phyloP scores from a whole-genome alignment of 2,797 vertebrate genomes.

The Oreortyx pictus region DNA sequence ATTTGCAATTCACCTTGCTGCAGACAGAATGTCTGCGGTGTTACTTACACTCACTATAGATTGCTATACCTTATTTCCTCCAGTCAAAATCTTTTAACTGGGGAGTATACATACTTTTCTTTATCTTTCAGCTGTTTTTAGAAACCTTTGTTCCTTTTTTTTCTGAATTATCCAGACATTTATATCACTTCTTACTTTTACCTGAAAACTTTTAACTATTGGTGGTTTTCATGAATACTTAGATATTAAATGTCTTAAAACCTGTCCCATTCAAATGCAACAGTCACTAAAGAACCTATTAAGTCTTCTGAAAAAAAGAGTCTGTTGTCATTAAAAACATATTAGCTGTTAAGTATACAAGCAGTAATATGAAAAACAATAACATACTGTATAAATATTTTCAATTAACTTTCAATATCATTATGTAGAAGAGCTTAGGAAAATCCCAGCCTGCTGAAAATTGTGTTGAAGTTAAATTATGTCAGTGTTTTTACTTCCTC shows the following conservation, averaged over 20 bases:
- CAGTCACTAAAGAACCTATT: neutral
- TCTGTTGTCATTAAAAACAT: neutral
- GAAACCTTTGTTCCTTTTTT: neutral
- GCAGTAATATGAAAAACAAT: neutral
- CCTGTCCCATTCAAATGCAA: neutral
- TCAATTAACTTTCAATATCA: constrained; percentile 20
- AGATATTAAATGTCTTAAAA: neutral
- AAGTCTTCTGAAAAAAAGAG: neutral
- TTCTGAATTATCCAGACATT: neutral
- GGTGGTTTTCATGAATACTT: neutral
- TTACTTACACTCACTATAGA: neutral
- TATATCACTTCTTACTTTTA: neutral
- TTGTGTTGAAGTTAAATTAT: constrained; percentile 35
- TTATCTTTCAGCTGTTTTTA: neutral
- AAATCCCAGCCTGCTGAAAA: neutral
- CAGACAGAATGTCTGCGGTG: neutral
- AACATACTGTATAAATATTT: constrained; percentile 23
- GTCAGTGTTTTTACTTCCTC: constrained; percentile 20
- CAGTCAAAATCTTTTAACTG: neutral
- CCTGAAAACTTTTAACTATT: neutral
- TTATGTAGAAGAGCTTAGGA: neutral
- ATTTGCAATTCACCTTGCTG: neutral
- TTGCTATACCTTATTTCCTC: neutral
- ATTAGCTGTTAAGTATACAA: neutral
- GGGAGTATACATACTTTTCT: neutral